Base-by-base conservation (phyloP, 2,113 vertebrate species). In the Aegotheles bennettii region DNA sequence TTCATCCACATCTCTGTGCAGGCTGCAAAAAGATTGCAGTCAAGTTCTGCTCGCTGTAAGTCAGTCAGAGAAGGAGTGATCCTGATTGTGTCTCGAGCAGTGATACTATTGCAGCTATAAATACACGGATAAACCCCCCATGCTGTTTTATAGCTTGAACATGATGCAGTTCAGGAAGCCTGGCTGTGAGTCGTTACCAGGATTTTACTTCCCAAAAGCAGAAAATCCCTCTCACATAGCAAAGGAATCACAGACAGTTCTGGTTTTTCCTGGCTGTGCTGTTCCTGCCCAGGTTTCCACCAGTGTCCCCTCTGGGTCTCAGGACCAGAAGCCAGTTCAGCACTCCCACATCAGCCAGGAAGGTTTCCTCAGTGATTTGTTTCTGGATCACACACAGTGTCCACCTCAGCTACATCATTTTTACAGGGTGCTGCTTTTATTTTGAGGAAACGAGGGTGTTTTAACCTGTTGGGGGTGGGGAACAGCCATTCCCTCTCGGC, bases 201-300 rank as follows among this genome's bases (percentile, higher is more conserved):
- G 25, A 36, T 54, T 95, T 79, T 33, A 47, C 71, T 84, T 59
- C 50, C 26, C 11, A 38, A 18, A 16, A 59, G 43, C 73, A 90
- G 10, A 73, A 59, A 57, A 53, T 35, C 82, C 38, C 17, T 40
- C 56, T 75, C 63, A 29, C 16, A 45, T 0, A 54, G 54, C 50
- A 63, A 5, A 42, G 63, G 17, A n/a, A n/a, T n/a, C n/a, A n/a
- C n/a, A n/a, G n/a, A n/a, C n/a, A n/a, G n/a, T n/a, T n/a, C n/a
- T n/a, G n/a, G n/a, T n/a, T n/a, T n/a, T n/a, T n/a, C n/a, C n/a
- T n/a, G n/a, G n/a, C n/a, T n/a, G n/a, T n/a, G n/a, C n/a, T n/a
- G n/a, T n/a, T n/a, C 53, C 64, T 17, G 0, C 16, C 35, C 1
- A 0, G 2, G 0, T 71, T 82, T 38, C 50, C 65, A 21, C 31